phyloP scores from a whole-genome alignment of 2,888 invertebrate genomes.

The Neocrepidodera transversa region DNA sequence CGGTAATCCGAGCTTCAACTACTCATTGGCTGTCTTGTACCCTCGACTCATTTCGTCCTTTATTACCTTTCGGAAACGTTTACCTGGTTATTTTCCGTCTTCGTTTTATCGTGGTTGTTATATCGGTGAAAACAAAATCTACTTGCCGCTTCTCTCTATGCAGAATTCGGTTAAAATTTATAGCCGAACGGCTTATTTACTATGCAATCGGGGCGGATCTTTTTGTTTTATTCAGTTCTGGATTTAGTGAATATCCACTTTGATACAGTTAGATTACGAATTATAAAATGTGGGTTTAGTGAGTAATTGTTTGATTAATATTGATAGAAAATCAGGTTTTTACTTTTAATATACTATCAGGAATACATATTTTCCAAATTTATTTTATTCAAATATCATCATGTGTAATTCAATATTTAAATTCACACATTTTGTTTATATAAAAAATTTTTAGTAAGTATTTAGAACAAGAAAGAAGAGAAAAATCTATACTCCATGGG shows the following conservation, averaged over 20 bases:
- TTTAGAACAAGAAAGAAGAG: no score
- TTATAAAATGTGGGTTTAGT: background rate
- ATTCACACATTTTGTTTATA: no score
- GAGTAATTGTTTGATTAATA: background rate
- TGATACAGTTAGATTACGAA: background rate
- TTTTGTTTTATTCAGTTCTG: slow-evolving; percentile 10
- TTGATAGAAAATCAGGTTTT: background rate
- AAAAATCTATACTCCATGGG: no score
- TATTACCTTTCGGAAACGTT: slow-evolving; percentile 48
- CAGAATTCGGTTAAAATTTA: slow-evolving; percentile 29
- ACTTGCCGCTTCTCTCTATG: slow-evolving; percentile 32
- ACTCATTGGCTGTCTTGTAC: slow-evolving; percentile 58
- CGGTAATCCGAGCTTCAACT: slow-evolving; percentile 58
- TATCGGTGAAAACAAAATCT: slow-evolving; percentile 39
- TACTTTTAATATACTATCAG: no score
- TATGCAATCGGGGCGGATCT: slow-evolving; percentile 18
- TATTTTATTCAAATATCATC: no score
- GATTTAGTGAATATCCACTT: slow-evolving; percentile 7
- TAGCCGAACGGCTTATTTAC: slow-evolving; percentile 19
- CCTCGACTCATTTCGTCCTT: slow-evolving; percentile 55
- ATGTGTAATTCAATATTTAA: no score
- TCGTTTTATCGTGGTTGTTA: slow-evolving; percentile 45
- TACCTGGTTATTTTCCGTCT: slow-evolving; percentile 32
- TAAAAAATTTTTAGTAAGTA: no score
- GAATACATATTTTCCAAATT: no score